Evolutionary conservation across 2,113 vertebrate species (phyloP).

Genomic region (Oceanodroma tethys): DNA sequence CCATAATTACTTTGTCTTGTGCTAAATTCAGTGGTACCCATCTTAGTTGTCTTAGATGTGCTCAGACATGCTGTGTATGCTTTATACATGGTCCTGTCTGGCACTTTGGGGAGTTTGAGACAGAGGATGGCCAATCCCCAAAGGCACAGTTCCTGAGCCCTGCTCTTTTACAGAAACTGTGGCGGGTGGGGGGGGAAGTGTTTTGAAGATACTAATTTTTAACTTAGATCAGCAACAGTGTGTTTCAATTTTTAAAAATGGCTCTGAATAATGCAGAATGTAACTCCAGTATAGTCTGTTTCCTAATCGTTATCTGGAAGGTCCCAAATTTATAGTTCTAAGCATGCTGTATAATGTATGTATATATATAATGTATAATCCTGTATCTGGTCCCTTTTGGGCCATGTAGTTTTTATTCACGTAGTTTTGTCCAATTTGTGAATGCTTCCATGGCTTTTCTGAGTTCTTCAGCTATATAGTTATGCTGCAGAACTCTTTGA

Average conservation of each 20-base stretch:
- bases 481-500: neutral
- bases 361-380: neutral
- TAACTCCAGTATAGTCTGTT: neutral
- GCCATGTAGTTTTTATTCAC: neutral
- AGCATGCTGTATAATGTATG: neutral
- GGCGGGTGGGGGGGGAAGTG: neutral
- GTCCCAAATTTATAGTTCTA: neutral
- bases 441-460: neutral
- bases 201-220: neutral
- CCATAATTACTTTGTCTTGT: neutral
- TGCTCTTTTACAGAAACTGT: neutral
- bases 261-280: neutral
- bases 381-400: neutral
- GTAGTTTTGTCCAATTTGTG: neutral
- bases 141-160: neutral
- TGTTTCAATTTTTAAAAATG: neutral
- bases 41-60: neutral
- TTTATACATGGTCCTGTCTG: neutral
- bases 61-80: neutral
- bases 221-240: neutral
- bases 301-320: neutral
- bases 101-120: neutral
- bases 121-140: accelerated
- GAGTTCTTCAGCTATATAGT: neutral
- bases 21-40: neutral